Percentiles rank a stretch among this genome's conserved stretches.
phyloP scores from a whole-genome alignment of 2,797 vertebrate genomes.

The Alouatta caraya region DNA sequence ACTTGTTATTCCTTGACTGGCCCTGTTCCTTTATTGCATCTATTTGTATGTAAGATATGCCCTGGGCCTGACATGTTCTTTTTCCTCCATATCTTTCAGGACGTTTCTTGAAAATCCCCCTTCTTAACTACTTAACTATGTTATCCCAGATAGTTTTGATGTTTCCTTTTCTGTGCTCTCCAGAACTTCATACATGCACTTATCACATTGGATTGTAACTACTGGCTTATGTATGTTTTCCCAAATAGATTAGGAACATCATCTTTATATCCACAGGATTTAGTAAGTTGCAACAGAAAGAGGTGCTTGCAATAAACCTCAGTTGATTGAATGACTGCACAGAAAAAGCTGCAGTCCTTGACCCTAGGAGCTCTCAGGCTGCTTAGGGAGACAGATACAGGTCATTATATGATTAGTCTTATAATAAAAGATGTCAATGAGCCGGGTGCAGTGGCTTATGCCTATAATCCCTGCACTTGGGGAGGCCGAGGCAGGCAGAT shows the following conservation, averaged over 20 bases:
- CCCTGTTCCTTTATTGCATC: background rate
- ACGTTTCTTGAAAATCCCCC: background rate
- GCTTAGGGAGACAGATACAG: background rate
- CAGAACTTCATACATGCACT: background rate
- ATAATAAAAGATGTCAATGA: background rate
- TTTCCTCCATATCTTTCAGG: background rate
- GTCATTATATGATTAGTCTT: background rate
- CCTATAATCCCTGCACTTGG: background rate
- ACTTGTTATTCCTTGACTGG: background rate
- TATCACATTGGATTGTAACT: background rate
- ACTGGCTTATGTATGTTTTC: background rate
- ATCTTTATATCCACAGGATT: background rate
- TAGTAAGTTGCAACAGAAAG: background rate
- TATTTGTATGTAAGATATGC: background rate
- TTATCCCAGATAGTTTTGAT: background rate
- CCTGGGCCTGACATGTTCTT: background rate
- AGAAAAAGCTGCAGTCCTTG: background rate
- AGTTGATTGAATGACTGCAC: background rate
- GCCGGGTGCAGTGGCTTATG: background rate
- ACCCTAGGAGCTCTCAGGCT: background rate
- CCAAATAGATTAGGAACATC: background rate
- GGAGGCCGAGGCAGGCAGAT: background rate
- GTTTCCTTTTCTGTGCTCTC: background rate
- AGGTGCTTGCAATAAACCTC: background rate
- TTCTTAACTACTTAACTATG: background rate